phyloP scores from a whole-genome alignment of 1,140 invertebrate species.

The Trialeurodes vaporariorum region DNA sequence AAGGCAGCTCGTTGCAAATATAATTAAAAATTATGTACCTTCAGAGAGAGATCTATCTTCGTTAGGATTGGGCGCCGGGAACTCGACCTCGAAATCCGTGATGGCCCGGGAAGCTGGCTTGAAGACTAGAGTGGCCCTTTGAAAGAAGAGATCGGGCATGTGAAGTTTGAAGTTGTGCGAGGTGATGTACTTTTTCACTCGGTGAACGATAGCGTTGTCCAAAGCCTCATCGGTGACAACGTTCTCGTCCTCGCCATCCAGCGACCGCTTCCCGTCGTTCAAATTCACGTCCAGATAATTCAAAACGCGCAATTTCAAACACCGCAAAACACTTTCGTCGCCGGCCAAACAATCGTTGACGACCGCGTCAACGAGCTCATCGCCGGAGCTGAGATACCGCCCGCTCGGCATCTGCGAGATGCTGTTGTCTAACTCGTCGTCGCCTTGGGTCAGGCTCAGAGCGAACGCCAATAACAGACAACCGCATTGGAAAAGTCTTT shows the following conservation, averaged over 20 bases:
- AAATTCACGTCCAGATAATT: slow-evolving; percentile 46
- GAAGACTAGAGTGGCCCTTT: slow-evolving; percentile 35
- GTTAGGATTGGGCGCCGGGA: slow-evolving; percentile 30
- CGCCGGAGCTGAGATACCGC: slow-evolving; percentile 34
- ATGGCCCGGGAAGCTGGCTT: slow-evolving; percentile 34
- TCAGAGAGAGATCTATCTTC: slow-evolving; percentile 16
- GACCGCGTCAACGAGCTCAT: slow-evolving; percentile 54
- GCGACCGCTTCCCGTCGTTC: neutral
- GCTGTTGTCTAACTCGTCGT: slow-evolving; percentile 6
- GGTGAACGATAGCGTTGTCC: slow-evolving; percentile 49
- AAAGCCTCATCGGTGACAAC: slow-evolving; percentile 1
- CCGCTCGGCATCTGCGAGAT: slow-evolving; percentile 7
- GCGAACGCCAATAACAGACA: neutral
- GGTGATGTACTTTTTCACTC: slow-evolving; percentile 52
- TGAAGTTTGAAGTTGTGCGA: slow-evolving; percentile 55
- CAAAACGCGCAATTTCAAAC: slow-evolving; percentile 58
- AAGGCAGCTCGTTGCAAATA: too few species aligned
- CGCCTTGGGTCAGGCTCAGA: neutral
- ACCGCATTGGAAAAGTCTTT: neutral
- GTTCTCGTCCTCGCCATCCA: slow-evolving; percentile 6
- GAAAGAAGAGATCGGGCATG: slow-evolving; percentile 41
- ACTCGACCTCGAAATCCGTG: slow-evolving; percentile 46
- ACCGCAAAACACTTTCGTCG: slow-evolving; percentile 45
- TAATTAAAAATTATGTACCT: slow-evolving; percentile 17
- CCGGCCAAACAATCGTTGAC: slow-evolving; percentile 55